A percentile compares a stretch with the other conserved stretches of the same genome.
phyloP scores from a whole-genome alignment of 2,113 vertebrate species.

The Amblyopsis rosae region DNA sequence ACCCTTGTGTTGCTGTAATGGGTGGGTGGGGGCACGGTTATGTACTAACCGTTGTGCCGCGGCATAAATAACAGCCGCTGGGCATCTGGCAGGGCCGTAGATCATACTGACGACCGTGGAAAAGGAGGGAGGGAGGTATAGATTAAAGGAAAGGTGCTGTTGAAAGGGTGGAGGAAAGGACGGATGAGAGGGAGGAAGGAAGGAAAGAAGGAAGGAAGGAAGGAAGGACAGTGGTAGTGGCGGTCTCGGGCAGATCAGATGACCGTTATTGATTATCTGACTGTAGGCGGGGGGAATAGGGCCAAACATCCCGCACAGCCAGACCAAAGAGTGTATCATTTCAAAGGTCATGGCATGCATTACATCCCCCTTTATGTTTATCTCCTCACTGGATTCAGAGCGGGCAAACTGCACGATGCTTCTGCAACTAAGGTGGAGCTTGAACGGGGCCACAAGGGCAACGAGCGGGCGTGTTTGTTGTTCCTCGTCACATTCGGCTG shows the following conservation, averaged over 20 bases:
- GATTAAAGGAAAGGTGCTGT: background rate
- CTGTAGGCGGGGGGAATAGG: conserved; percentile 62
- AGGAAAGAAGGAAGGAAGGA: conserved; percentile 42
- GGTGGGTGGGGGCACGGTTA: conserved; percentile 58
- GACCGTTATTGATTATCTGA: conserved; percentile 77
- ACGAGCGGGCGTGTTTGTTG: conserved; percentile 47
- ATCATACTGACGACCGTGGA: conserved; percentile 67
- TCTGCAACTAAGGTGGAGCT: background rate
- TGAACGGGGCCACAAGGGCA: conserved; percentile 3
- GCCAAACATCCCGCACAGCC: conserved; percentile 72
- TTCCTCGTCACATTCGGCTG: conserved; percentile 48
- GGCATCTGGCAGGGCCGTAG: conserved; percentile 64
- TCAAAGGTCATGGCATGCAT: conserved; percentile 77
- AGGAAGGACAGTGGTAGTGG: conserved; percentile 33
- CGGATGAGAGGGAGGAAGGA: conserved; percentile 46
- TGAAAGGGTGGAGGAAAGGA: conserved; percentile 27
- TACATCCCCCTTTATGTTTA: conserved; percentile 58
- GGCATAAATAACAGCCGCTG: conserved; percentile 67
- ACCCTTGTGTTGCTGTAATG: conserved; percentile 55
- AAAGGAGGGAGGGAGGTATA: conserved; percentile 62
- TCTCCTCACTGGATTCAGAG: conserved; percentile 60
- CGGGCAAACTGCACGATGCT: conserved; percentile 22
- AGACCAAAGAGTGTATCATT: conserved; percentile 78
- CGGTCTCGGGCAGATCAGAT: conserved; percentile 48
- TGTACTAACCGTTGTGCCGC: conserved; percentile 56